Conservation (phyloP, 92 coral and sea anemone species). For the Bergia puertoricense region DNA sequence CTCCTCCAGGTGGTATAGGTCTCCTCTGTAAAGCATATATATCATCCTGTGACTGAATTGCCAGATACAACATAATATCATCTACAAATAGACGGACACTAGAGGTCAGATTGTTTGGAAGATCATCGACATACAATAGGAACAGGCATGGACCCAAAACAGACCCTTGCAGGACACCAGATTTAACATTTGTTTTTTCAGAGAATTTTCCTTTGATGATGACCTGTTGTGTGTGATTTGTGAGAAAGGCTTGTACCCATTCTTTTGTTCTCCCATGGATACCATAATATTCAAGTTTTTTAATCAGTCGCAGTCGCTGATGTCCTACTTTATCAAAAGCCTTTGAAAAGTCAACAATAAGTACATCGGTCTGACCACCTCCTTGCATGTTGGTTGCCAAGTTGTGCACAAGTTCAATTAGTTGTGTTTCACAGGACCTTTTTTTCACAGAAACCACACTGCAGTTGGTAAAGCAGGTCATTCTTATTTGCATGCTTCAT, state of each 20-base stretch:
- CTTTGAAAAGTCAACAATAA: no score
- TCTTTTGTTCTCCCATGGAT: no score
- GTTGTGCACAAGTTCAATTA: no score
- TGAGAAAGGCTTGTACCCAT: slow-evolving; percentile 5
- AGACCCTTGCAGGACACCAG: no score
- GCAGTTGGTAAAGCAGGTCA: no score
- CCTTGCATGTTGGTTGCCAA: no score
- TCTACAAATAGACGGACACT: slow-evolving; percentile 9
- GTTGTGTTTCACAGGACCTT: no score
- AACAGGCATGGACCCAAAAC: no score
- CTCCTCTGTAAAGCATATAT: not conserved
- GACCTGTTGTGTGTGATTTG: not conserved
- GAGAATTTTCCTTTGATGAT: not conserved
- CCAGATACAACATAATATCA: not conserved
- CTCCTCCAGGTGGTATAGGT: not conserved
- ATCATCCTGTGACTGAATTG: no score
- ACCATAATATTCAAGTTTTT: not conserved
- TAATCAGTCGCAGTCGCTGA: slow-evolving; percentile 25
- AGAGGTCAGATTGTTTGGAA: not conserved
- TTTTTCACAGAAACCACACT: no score
- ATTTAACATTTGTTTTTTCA: not conserved
- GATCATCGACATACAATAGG: not conserved
- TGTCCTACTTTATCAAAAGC: slow-evolving; percentile 22
- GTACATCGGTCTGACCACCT: no score
- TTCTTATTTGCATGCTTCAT: no score